Conservation (phyloP, 2,113 vertebrate genomes). For the Brevimyrus niger region DNA sequence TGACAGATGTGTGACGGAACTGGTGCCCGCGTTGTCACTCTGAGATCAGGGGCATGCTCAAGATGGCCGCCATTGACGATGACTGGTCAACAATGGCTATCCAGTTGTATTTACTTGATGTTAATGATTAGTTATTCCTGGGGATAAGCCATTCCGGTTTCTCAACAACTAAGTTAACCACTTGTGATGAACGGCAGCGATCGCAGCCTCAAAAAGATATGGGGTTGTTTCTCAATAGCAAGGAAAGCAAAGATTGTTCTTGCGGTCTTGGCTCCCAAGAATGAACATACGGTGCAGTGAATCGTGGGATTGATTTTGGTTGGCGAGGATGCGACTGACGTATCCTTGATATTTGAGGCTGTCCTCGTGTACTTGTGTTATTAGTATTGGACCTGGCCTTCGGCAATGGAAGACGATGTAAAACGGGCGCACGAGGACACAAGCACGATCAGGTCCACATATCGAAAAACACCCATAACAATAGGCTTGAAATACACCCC, state of each 20-base stretch:
- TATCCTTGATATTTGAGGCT: neutral
- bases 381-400: neutral
- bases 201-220: neutral
- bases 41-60: neutral
- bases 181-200: neutral
- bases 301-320: neutral
- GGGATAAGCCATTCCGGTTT: neutral
- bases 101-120: neutral
- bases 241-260: neutral
- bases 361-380: neutral
- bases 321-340: neutral
- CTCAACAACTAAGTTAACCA: neutral
- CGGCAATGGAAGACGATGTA: neutral
- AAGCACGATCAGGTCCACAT: neutral
- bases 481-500: neutral
- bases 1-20: neutral
- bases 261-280: neutral
- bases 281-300: neutral
- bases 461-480: neutral
- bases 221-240: neutral
- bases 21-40: neutral
- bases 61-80: neutral
- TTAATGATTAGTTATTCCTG: neutral
- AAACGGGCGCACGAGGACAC: neutral
- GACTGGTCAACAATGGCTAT: neutral